These are phyloP conservation scores for Ridgeia piscesae DNA, from an alignment of 1,140 invertebrate species.

Conservation along the genomic window DNA sequence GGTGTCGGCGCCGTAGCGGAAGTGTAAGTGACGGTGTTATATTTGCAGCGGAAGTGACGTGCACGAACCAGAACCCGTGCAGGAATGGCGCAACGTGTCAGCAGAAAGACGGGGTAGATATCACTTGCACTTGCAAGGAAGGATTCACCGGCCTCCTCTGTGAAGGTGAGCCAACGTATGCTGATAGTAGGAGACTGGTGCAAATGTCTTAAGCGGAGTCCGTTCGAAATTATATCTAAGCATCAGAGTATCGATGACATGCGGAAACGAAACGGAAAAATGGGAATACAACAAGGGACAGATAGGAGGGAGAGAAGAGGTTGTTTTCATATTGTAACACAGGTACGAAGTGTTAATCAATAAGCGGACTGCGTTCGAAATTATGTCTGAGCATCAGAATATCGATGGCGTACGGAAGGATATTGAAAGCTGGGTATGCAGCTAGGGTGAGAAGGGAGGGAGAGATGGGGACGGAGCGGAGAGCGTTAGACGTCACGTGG, in stretches of 20 bases:
- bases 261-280: background rate
- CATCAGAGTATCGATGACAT: background rate
- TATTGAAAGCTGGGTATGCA: background rate
- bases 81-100: background rate
- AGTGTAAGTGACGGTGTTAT: background rate
- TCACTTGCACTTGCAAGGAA: background rate
- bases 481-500: background rate
- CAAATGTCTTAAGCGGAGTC: background rate
- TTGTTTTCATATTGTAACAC: no score
- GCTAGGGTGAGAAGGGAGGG: background rate
- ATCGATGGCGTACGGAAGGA: background rate
- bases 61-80: background rate
- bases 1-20: background rate
- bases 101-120: background rate
- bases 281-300: background rate
- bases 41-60: background rate
- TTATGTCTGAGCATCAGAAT: background rate
- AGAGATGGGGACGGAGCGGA: background rate
- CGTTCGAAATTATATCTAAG: background rate
- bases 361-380: background rate
- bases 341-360: no score
- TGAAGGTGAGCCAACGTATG: background rate
- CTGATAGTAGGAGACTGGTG: background rate
- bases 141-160: background rate
- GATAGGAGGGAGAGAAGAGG: background rate